phyloP scores from a whole-genome alignment of 2,797 vertebrate genomes.

The Parambassis ranga region DNA sequence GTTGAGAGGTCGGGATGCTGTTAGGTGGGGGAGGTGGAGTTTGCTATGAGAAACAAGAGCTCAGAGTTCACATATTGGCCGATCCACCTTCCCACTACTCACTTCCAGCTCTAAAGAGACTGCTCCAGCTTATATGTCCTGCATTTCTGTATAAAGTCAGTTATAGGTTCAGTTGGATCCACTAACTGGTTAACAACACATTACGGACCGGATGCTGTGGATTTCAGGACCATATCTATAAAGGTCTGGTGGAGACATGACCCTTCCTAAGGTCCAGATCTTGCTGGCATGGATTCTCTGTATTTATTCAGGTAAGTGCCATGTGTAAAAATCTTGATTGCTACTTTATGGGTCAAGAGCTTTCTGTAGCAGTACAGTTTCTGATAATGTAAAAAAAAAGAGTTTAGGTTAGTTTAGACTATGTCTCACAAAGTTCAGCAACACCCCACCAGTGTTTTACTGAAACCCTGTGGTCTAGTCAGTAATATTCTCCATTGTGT shows the following conservation, averaged over 20 bases:
- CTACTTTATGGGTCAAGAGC: neutral
- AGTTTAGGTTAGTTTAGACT: too few species aligned
- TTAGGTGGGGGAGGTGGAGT: constrained; percentile 41
- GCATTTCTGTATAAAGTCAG: neutral
- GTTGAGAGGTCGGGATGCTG: constrained; percentile 35
- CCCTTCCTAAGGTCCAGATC: constrained; percentile 28
- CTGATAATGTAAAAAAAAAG: neutral
- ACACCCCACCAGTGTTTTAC: too few species aligned
- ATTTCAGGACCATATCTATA: neutral
- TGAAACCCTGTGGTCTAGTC: too few species aligned
- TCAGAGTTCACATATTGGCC: constrained; percentile 29
- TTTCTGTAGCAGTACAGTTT: neutral
- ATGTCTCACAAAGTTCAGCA: too few species aligned
- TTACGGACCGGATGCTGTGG: constrained; percentile 20
- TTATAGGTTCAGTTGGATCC: neutral
- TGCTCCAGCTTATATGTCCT: neutral
- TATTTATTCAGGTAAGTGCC: constrained; percentile 56
- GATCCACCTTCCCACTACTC: constrained; percentile 8
- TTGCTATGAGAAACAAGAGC: constrained; percentile 52
- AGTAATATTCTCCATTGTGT: neutral
- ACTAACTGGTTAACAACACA: neutral
- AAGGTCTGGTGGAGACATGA: constrained; percentile 48
- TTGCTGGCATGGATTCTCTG: constrained; percentile 36
- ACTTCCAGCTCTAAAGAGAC: constrained; percentile 9
- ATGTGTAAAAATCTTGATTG: neutral